A percentile compares a stretch with the other conserved stretches of the same genome.
Evolutionary conservation across 2,888 invertebrate species (phyloP).

Genomic region (Drosophila quinaria): DNA sequence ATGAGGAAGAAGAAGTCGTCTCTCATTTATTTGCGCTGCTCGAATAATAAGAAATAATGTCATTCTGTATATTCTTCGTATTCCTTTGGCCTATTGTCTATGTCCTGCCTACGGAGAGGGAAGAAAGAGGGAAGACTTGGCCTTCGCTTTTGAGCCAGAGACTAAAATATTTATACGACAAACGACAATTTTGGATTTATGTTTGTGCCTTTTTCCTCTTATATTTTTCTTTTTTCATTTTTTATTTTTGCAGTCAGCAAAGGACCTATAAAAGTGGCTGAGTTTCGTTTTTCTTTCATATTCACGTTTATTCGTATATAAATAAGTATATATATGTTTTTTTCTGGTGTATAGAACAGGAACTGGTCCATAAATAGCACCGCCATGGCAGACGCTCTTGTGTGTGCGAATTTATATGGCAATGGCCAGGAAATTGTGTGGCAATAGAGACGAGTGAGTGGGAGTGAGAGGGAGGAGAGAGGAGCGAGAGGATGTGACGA

Average conservation of each 20-base stretch:
- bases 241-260: conserved; percentile 21
- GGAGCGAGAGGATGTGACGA: background rate
- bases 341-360: conserved; percentile 57
- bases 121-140: background rate
- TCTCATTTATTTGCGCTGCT: conserved; percentile 75
- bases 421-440: conserved; percentile 72
- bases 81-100: conserved; percentile 55
- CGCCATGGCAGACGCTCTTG: conserved; percentile 56
- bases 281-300: conserved; percentile 56
- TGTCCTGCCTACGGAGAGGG: background rate
- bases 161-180: conserved; percentile 81
- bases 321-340: conserved; percentile 26
- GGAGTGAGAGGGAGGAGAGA: background rate
- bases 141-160: conserved; percentile 54
- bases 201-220: conserved; percentile 41
- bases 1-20: conserved; percentile 12
- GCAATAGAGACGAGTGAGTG: conserved; percentile 9
- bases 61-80: conserved; percentile 40
- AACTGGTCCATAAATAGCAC: conserved; percentile 78
- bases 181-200: conserved; percentile 81
- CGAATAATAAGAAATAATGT: conserved; percentile 81
- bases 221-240: conserved; percentile 10
- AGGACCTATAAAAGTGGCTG: conserved; percentile 59
- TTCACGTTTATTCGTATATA: conserved; percentile 6
- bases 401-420: conserved; percentile 74